Evolutionary conservation across 2,888 invertebrate species (phyloP), one percentile per base, ranked within the genome.

Genomic region (Aleiodes testaceus): DNA sequence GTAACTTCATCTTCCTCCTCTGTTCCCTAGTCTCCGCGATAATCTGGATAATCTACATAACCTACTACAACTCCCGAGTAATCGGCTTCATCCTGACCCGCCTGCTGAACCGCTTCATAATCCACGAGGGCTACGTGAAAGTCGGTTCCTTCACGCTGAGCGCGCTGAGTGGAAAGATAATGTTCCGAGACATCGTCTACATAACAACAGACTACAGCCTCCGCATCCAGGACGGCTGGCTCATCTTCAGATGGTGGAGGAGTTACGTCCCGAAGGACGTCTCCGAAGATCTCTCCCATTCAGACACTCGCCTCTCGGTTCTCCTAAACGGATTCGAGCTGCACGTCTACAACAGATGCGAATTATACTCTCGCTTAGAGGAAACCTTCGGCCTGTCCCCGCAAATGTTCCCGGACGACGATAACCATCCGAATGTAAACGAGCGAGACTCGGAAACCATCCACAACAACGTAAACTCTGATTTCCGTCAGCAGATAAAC

Each of bases 181-280:
- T 99, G 98, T 98, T 99, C 87, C 91, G 97, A 71, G 97, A 99
- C 89, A 93, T 99, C 79, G 94, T 96, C 68, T 97, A 96, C 84
- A 95, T 97, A 73, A 97, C 95, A 75, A 95, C 96, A 84, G 98
- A 99, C 89, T 97, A 95, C 88, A 95, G 97, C 42, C 88, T 97
- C 50, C 91, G 98, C 76, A 92, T 98, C 76, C 98, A 98, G 87
- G 98, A 99, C 89, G 99, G 98, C 1, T 98, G 97, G 91, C 90
- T 98, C 75, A 97, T 98, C 88, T 99, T 99, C 89, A 91, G 98
- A 64, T 99, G 98, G 96, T 99, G 99, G 99, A 91, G 97, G 76
- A 95, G 96, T 44, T 97, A 97, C 87, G 94, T 97, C 65, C 96
- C 97, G 63, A 97, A 97, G 88, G 96, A 97, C 90, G 95, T 97